Conservation (phyloP, 2,113 vertebrate species). For the Synchiropus splendidus region DNA sequence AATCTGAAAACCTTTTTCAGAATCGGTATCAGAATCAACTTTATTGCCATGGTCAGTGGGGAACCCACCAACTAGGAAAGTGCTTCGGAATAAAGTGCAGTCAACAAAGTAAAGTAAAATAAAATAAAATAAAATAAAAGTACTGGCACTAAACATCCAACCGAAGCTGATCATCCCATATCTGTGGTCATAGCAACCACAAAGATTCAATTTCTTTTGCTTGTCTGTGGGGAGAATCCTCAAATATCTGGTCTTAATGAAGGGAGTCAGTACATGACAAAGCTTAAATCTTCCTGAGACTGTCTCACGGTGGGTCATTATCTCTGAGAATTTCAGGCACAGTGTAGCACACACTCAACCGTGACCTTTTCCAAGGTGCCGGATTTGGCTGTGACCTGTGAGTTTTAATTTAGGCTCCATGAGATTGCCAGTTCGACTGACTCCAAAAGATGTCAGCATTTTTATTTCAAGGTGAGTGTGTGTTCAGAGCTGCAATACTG, state of each 20-base stretch:
- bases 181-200: too few species aligned
- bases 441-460: too few species aligned
- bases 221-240: conserved; percentile 14
- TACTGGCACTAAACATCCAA: conserved; percentile 1
- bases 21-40: too few species aligned
- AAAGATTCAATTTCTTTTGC: conserved; percentile 13
- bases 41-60: too few species aligned
- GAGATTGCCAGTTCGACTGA: too few species aligned
- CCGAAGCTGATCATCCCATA: too few species aligned
- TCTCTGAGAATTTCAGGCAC: conserved; percentile 26
- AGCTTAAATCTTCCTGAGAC: conserved; percentile 24
- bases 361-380: conserved; percentile 35
- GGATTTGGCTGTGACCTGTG: conserved; percentile 20
- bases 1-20: too few species aligned
- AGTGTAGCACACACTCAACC: conserved; percentile 35
- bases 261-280: conserved; percentile 11
- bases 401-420: neutral
- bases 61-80: too few species aligned
- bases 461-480: too few species aligned
- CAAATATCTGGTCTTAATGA: conserved; percentile 13
- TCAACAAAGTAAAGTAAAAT: too few species aligned
- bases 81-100: too few species aligned
- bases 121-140: conserved; percentile 25
- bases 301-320: conserved; percentile 27
- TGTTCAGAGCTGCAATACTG: too few species aligned